Base-by-base conservation (phyloP, 2,888 invertebrate genomes). In the Folsomia manolachei region DNA sequence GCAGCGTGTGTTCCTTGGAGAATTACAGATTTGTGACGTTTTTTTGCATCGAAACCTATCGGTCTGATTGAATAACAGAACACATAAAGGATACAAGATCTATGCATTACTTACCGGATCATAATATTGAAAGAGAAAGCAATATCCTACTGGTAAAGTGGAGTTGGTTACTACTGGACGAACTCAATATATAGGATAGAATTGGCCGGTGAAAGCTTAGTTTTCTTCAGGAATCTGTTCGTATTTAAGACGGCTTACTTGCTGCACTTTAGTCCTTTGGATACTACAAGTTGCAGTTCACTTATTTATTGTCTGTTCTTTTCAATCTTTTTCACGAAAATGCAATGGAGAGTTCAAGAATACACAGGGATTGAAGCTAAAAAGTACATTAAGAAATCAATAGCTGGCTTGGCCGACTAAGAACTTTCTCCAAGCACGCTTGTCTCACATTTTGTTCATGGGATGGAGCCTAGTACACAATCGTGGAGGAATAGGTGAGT, bases 361-460 rank as follows among this genome's bases (percentile, higher is more conserved):
- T 64, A 64, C 26, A 27, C 64, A 19, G 64, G 24, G 56, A 27
- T 27, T 25, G 65, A 24, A 66, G 71, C 71, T 64, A 71, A 71
- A 65, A 71, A 71, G 71, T 71, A 71, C 71, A 71, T 71, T 71
- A 71, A 71, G 65, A 27, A 71, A 71, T 71, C 71, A 65, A 71
- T 71, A 65, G 65, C 65, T 71, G 71, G 65, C 70, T 39, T 14
- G 39, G 39, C 39, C 39, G 14, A 39, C 39, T 9, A 39, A 4
- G 39, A 39, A 39, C 4, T 39, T 39, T 39, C 4, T 14, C 39
- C 7, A 9, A 39, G 7, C 39, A 39, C 39, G 39, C 39, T 39
- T 4, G 7, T 39, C 14, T 39, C 39, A 39, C 39, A 39, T 39
- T 39, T 39, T 9, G n/a, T n/a, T n/a, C n/a, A n/a, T n/a, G n/a